Percentiles rank a stretch among this genome's conserved stretches.
phyloP scores from a whole-genome alignment of 2,113 vertebrate genomes.

The Himantopus leucocephalus region DNA sequence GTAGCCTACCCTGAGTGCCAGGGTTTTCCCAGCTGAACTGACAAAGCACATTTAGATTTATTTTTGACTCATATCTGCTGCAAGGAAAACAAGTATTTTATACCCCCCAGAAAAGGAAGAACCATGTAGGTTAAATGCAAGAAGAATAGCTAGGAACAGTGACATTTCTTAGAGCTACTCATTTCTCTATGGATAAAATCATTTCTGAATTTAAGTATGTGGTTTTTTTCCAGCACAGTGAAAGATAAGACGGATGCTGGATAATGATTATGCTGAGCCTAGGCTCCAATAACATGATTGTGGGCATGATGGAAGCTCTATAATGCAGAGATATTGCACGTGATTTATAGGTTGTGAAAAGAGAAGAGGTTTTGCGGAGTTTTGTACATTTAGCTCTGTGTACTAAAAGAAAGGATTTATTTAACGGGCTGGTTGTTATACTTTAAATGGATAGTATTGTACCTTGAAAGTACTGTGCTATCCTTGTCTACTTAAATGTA shows the following conservation, averaged over 20 bases:
- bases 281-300: not conserved
- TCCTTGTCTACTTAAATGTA: not conserved
- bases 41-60: not conserved
- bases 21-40: not conserved
- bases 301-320: not conserved
- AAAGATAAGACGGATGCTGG: not conserved
- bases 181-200: not conserved
- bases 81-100: not conserved
- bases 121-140: not conserved
- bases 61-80: not conserved
- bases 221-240: not conserved
- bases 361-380: not conserved
- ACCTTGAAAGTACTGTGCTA: not conserved
- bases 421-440: not conserved
- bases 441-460: not conserved
- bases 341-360: not conserved
- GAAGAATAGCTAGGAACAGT: not conserved
- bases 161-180: not conserved
- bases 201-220: not conserved
- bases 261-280: not conserved
- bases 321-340: not conserved
- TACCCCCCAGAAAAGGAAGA: not conserved
- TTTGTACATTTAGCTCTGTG: not conserved
- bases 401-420: conserved; percentile 1
- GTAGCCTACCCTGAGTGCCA: not conserved